A percentile compares a stretch with the other conserved stretches of the same genome.
These are phyloP conservation scores for Atlantisia rogersi DNA, from an alignment of 2,113 vertebrate species.

Conservation along the genomic window DNA sequence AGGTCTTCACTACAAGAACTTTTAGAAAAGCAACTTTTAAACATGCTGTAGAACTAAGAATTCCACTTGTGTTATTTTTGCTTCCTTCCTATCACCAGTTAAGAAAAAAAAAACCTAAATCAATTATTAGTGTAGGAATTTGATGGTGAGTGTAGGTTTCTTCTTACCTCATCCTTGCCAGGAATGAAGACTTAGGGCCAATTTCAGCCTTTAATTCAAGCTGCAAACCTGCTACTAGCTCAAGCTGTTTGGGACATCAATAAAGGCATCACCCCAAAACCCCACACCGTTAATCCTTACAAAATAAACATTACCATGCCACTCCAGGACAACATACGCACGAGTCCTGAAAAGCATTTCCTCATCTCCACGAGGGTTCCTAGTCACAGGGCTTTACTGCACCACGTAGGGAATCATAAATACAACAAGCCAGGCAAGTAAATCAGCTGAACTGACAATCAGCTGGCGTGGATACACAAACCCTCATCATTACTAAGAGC, in stretches of 20 bases:
- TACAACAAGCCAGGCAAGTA: neutral
- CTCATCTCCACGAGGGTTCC: neutral
- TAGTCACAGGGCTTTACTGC: neutral
- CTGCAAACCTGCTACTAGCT: neutral
- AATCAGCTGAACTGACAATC: neutral
- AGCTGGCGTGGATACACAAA: neutral
- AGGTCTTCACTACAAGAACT: neutral
- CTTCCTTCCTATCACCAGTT: neutral
- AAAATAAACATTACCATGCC: neutral
- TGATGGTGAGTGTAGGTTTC: rapidly evolving
- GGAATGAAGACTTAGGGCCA: neutral
- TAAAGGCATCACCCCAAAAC: too few species aligned
- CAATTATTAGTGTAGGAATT: neutral
- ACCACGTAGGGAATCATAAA: neutral
- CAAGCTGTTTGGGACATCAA: neutral
- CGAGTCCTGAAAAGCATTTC: neutral
- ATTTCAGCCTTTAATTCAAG: neutral
- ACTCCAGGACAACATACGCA: neutral
- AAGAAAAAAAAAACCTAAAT: neutral
- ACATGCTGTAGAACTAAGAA: neutral
- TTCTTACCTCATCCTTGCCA: neutral
- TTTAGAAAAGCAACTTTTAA: neutral
- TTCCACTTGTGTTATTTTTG: neutral
- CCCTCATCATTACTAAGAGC: neutral
- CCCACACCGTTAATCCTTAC: too few species aligned